Conservation (phyloP, 2,113 vertebrate genomes). For the Zapornia atra region DNA sequence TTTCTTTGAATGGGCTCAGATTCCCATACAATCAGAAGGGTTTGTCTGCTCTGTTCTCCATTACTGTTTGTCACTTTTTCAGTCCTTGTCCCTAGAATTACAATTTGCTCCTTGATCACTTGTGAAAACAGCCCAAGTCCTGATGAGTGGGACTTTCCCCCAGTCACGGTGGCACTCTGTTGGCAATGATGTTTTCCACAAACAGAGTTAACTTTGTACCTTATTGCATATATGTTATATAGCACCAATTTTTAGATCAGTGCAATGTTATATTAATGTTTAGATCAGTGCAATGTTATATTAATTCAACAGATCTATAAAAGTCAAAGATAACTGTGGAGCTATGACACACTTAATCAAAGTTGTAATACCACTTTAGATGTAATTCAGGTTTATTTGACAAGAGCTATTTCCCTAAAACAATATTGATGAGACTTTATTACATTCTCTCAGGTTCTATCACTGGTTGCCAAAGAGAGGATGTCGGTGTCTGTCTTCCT, state of each 20-base stretch:
- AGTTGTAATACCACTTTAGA: not conserved
- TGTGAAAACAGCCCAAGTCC: not conserved
- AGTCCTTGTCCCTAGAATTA: not conserved
- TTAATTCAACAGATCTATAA: conserved; percentile 1
- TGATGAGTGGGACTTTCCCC: not conserved
- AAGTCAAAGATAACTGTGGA: not conserved
- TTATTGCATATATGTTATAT: not conserved
- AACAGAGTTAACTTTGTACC: not conserved
- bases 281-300: not conserved
- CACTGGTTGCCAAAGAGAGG: no score
- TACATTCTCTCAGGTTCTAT: no score
- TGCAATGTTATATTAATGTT: conserved; percentile 2
- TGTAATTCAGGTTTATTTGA: conserved; percentile 1
- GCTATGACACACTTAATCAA: not conserved
- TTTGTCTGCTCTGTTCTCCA: not conserved
- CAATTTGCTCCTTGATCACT: not conserved
- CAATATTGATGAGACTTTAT: not conserved
- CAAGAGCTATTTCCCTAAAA: not conserved
- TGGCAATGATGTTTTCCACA: not conserved
- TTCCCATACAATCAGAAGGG: not conserved
- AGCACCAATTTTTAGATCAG: not conserved
- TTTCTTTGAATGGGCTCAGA: not conserved
- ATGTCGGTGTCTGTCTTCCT: no score
- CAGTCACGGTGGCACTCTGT: not conserved
- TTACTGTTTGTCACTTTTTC: not conserved